A percentile compares a stretch with the other conserved stretches of the same genome.
phyloP scores from a whole-genome alignment of 2,797 vertebrate species.

The Muscicapa striata region DNA sequence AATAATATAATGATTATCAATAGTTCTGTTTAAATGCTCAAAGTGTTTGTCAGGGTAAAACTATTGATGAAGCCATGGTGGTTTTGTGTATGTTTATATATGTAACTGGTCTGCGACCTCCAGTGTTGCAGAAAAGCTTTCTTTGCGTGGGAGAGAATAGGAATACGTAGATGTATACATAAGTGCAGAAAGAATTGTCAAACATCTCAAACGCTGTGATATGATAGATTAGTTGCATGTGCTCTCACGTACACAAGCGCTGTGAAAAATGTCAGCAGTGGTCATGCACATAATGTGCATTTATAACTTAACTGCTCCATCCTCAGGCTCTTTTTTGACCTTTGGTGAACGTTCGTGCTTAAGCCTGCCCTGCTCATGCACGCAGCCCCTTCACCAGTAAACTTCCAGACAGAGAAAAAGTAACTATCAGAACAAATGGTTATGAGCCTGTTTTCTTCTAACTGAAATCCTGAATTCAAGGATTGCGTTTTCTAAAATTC shows the following conservation, averaged over 20 bases:
- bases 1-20: not conserved
- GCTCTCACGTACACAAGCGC: accelerated
- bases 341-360: not conserved
- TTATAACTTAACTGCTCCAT: not conserved
- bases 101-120: not conserved
- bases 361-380: not conserved
- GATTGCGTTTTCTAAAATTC: not conserved
- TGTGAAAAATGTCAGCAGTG: not conserved
- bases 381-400: not conserved
- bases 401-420: not conserved
- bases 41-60: not conserved
- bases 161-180: not conserved
- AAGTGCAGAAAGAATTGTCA: not conserved
- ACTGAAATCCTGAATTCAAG: not conserved
- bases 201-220: not conserved
- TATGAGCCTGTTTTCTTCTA: not conserved
- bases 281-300: not conserved
- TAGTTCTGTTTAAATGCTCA: not conserved
- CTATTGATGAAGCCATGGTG: not conserved
- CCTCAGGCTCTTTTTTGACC: not conserved
- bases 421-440: not conserved
- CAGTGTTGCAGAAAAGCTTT: not conserved
- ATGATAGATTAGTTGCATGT: not conserved
- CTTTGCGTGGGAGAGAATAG: not conserved
- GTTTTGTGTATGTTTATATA: not conserved